Percentiles rank a stretch among this genome's conserved stretches.
These are phyloP conservation scores for Tenebrosternarchus preto DNA, from an alignment of 2,113 vertebrate species.

Conservation along the genomic window DNA sequence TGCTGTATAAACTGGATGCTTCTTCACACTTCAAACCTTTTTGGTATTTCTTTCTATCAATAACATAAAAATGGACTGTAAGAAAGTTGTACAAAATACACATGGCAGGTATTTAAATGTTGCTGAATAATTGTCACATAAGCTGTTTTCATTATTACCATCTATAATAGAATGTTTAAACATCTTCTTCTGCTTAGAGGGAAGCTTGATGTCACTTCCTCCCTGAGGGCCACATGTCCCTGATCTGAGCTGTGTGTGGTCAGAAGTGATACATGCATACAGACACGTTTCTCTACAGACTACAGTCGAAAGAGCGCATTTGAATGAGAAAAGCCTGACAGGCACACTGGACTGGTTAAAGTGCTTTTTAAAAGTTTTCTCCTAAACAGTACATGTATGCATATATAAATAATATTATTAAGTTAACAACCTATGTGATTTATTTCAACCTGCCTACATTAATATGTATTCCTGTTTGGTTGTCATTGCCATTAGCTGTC, in stretches of 20 bases:
- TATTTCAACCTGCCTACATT: too few species aligned
- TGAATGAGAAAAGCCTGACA: not conserved
- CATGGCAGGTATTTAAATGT: not conserved
- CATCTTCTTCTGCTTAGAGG: not conserved
- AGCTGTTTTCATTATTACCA: too few species aligned
- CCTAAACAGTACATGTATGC: not conserved
- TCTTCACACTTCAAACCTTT: not conserved
- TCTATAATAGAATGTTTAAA: too few species aligned
- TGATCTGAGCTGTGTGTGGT: slow-evolving; percentile 12
- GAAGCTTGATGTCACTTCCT: slow-evolving; percentile 18
- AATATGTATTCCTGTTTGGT: too few species aligned
- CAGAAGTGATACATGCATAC: slow-evolving; percentile 32
- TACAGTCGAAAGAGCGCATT: not conserved
- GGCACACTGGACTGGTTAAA: not conserved
- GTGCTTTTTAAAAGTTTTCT: too few species aligned
- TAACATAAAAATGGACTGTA: not conserved
- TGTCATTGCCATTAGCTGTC: not conserved
- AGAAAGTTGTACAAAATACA: not conserved
- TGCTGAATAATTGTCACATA: not conserved
- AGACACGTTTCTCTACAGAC: slow-evolving; percentile 10
- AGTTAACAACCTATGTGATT: not conserved
- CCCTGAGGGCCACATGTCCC: slow-evolving; percentile 5
- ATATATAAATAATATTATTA: not conserved
- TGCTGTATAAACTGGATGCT: not conserved
- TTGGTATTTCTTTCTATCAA: not conserved